A percentile compares a stretch with the other conserved stretches of the same genome.
Conservation (phyloP, 1,140 invertebrate genomes). For the Diploscapter pachys region DNA sequence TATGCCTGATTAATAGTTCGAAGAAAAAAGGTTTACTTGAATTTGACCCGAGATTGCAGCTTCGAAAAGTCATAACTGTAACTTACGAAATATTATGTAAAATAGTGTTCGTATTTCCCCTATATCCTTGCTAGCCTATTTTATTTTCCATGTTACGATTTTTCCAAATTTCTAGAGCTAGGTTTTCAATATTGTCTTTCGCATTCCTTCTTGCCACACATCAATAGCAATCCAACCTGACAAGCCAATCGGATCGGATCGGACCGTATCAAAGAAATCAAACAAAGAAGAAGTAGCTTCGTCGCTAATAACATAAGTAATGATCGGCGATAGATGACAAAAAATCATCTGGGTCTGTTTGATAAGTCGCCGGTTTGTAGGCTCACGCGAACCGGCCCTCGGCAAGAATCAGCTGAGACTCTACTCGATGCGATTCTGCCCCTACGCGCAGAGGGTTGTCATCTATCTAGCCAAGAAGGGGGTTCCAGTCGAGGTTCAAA, state of each 20-base stretch:
- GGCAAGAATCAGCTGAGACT: conserved; percentile 71
- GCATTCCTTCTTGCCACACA: not conserved
- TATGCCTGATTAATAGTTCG: too few species aligned
- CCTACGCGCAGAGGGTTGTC: conserved; percentile 78
- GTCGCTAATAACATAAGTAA: conserved; percentile 9
- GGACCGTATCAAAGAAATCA: conserved; percentile 1
- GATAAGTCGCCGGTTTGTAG: conserved; percentile 7
- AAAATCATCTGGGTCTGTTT: conserved; percentile 27
- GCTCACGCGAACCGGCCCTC: conserved; percentile 62
- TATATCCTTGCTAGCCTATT: too few species aligned
- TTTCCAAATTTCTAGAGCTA: too few species aligned
- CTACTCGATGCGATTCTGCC: conserved; percentile 85
- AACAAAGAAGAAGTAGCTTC: not conserved
- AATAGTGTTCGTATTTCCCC: too few species aligned
- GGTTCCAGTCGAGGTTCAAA: conserved; percentile 68
- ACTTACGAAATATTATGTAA: too few species aligned
- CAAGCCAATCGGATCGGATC: conserved; percentile 1
- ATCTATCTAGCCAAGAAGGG: conserved; percentile 79
- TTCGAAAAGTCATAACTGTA: too few species aligned
- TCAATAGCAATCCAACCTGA: not conserved
- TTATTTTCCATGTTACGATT: too few species aligned
- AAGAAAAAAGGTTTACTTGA: too few species aligned
- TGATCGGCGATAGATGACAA: conserved; percentile 10
- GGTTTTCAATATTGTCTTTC: too few species aligned
- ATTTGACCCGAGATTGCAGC: too few species aligned